Conservation (phyloP, 2,888 invertebrate genomes). For the Copidosoma aretas region DNA sequence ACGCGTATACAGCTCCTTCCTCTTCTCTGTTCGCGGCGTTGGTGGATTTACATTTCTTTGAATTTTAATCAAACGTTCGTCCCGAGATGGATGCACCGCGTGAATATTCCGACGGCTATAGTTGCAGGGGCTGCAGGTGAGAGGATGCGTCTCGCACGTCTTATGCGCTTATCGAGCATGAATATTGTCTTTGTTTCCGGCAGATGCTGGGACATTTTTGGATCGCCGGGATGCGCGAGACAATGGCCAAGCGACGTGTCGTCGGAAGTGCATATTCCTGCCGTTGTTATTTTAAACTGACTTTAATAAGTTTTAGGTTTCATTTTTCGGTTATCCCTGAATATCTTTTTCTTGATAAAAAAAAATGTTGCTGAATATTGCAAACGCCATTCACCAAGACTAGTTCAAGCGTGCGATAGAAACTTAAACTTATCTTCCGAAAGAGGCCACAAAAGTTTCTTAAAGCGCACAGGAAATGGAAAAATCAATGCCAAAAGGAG, state of each 20-base stretch:
- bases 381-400: no score
- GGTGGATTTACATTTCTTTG: constrained; percentile 7
- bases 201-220: constrained; percentile 2
- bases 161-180: not conserved
- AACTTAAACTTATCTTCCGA: not conserved
- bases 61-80: constrained; percentile 14
- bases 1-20: constrained; percentile 6
- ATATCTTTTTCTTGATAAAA: no score
- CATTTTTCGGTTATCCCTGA: no score
- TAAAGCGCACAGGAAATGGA: constrained; percentile 8
- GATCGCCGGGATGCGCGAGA: not conserved
- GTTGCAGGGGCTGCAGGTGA: not conserved
- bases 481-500: constrained; percentile 7
- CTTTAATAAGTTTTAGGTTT: no score
- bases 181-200: constrained; percentile 20
- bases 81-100: not conserved
- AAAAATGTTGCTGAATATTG: no score
- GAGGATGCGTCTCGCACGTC: not conserved
- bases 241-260: no score
- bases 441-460: constrained; percentile 16
- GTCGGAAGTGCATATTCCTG: no score
- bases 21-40: not conserved
- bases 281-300: no score
- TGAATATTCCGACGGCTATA: no score
- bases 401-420: no score